Conservation (phyloP, 2,888 invertebrate genomes). For the Brachylomia viminalis region DNA sequence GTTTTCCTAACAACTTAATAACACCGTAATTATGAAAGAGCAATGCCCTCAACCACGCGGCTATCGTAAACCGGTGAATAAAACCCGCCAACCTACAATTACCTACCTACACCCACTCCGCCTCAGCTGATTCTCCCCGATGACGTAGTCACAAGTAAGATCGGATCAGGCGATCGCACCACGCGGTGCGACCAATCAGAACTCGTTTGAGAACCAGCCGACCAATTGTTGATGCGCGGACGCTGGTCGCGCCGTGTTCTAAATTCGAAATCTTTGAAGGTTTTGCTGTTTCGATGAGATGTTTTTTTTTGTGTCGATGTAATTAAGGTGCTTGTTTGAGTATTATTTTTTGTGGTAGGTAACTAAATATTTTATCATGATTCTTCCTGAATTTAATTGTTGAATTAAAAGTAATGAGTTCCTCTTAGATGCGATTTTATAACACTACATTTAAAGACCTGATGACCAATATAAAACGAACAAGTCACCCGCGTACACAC, state of each 20-base stretch:
- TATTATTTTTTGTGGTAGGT: background rate
- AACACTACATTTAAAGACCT: background rate
- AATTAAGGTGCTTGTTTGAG: background rate
- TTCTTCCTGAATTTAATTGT: background rate
- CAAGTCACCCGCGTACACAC: too few relatives aligned
- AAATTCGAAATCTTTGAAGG: constrained; percentile 37
- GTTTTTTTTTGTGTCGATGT: background rate
- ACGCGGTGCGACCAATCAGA: constrained; percentile 56
- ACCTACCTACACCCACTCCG: background rate
- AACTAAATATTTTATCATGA: background rate
- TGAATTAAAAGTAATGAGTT: background rate
- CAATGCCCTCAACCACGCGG: constrained; percentile 22
- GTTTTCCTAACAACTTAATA: background rate
- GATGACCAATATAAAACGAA: too few relatives aligned
- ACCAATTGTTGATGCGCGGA: constrained; percentile 46
- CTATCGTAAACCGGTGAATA: background rate
- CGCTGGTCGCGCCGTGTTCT: constrained; percentile 39
- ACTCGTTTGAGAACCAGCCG: constrained; percentile 12
- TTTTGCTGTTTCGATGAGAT: background rate
- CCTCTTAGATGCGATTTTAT: background rate
- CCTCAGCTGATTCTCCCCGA: constrained; percentile 60
- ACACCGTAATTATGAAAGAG: constrained; percentile 5
- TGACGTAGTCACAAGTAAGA: constrained; percentile 45
- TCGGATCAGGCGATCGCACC: constrained; percentile 63
- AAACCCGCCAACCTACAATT: constrained; percentile 15